phyloP scores from a whole-genome alignment of 2,797 vertebrate species.

The Protosalanx chinensis region DNA sequence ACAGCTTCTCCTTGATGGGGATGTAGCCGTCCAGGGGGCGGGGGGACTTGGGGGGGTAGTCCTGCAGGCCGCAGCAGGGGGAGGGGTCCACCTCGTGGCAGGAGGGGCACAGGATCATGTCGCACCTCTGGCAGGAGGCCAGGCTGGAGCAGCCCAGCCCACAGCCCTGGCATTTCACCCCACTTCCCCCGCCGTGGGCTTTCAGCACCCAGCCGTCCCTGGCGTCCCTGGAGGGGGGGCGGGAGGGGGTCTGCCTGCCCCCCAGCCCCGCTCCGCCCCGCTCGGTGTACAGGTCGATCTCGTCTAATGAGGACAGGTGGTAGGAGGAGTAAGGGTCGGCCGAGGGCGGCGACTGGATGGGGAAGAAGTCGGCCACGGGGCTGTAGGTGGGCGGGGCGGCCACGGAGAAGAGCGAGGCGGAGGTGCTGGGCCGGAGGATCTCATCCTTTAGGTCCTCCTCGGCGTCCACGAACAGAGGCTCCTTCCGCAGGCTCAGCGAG shows the following conservation, averaged over 20 bases:
- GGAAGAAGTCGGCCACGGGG: slow-evolving; percentile 83
- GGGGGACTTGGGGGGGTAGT: slow-evolving; percentile 73
- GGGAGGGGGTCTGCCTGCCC: slow-evolving; percentile 71
- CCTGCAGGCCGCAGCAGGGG: slow-evolving; percentile 77
- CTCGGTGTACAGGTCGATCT: slow-evolving; percentile 94
- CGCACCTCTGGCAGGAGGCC: slow-evolving; percentile 82
- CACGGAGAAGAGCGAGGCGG: slow-evolving; percentile 82
- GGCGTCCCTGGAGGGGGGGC: slow-evolving; percentile 70
- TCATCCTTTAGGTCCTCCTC: slow-evolving; percentile 92
- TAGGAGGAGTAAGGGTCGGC: slow-evolving; percentile 75
- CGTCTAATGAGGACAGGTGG: slow-evolving; percentile 83
- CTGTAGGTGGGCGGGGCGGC: slow-evolving; percentile 80
- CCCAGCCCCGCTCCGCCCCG: slow-evolving; percentile 62
- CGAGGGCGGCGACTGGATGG: slow-evolving; percentile 77
- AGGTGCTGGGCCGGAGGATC: slow-evolving; percentile 84
- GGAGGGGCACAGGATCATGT: slow-evolving; percentile 83
- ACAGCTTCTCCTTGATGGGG: slow-evolving; percentile 78
- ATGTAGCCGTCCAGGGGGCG: slow-evolving; percentile 76
- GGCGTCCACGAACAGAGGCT: slow-evolving; percentile 79
- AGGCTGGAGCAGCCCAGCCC: slow-evolving; percentile 77
- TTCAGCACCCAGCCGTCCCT: slow-evolving; percentile 75
- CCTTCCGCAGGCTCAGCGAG: slow-evolving; percentile 88
- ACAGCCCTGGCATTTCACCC: slow-evolving; percentile 86
- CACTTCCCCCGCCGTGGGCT: slow-evolving; percentile 52
- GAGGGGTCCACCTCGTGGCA: slow-evolving; percentile 76